phyloP scores from a whole-genome alignment of 2,888 invertebrate genomes.

The Hydraecia micacea region DNA sequence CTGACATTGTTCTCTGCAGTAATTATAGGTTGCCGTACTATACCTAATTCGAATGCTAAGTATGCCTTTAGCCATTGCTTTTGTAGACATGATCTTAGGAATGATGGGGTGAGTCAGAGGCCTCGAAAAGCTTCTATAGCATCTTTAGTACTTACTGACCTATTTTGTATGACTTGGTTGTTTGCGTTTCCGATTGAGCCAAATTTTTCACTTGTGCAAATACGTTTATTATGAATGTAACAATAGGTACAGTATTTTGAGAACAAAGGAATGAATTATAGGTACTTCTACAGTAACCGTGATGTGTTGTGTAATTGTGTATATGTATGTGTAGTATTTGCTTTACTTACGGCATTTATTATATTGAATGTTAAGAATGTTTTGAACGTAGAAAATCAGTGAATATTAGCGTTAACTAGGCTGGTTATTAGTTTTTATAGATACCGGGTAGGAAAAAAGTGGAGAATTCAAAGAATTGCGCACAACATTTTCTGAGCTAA shows the following conservation, averaged over 20 bases:
- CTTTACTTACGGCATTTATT: background rate
- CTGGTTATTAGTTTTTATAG: background rate
- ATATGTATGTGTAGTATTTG: background rate
- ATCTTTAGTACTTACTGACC: background rate
- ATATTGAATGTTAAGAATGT: background rate
- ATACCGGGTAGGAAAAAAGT: background rate
- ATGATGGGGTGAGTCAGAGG: constrained; percentile 17
- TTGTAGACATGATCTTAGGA: constrained; percentile 7
- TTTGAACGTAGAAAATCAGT: background rate
- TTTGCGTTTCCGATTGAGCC: constrained; percentile 26
- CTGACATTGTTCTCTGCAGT: constrained; percentile 5
- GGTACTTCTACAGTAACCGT: constrained; percentile 2
- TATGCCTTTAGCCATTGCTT: constrained; percentile 13
- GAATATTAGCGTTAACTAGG: background rate
- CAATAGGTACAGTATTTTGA: constrained; percentile 14
- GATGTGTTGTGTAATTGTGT: background rate
- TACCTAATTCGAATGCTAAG: constrained; percentile 25
- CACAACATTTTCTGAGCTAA: background rate
- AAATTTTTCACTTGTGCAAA: constrained; percentile 58
- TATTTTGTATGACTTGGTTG: constrained; percentile 18
- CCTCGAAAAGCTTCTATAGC: background rate
- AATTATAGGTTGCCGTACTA: background rate
- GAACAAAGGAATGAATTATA: constrained; percentile 36
- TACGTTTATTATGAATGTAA: constrained; percentile 14
- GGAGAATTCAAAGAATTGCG: background rate